phyloP scores from a whole-genome alignment of 2,797 vertebrate genomes.

The Hozukius guyotensis region DNA sequence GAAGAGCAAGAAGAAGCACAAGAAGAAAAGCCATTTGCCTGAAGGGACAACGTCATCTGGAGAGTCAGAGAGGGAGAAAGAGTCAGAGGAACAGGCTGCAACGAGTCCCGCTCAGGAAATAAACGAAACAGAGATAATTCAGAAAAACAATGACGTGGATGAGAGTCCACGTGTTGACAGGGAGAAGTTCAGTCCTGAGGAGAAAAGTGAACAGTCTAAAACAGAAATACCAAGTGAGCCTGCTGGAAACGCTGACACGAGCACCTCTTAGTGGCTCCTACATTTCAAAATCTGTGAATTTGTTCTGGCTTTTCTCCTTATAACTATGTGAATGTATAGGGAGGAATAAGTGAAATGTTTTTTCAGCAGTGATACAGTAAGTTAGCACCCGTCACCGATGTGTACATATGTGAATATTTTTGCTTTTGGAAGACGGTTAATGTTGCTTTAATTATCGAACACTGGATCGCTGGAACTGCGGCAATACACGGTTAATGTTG shows the following conservation, averaged over 20 bases:
- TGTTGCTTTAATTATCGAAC: neutral
- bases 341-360: neutral
- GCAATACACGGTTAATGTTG: neutral
- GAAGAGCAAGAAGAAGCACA: slow-evolving; percentile 85
- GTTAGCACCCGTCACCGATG: neutral
- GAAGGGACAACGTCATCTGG: slow-evolving; percentile 64
- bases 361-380: neutral
- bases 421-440: neutral
- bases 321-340: neutral
- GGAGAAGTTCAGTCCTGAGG: slow-evolving; percentile 1
- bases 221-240: slow-evolving; percentile 5
- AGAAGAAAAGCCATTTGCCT: slow-evolving; percentile 64
- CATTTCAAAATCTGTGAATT: neutral
- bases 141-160: neutral
- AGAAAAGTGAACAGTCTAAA: neutral
- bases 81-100: slow-evolving; percentile 19
- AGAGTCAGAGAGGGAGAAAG: slow-evolving; percentile 69
- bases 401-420: slow-evolving; percentile 39
- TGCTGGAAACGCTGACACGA: slow-evolving; percentile 2
- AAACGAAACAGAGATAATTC: neutral
- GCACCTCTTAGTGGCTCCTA: neutral
- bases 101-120: neutral
- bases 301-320: neutral
- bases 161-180: neutral
- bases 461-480: neutral